Percentiles rank a stretch among this genome's conserved stretches.
Evolutionary conservation across 2,113 vertebrate genomes (phyloP).

Genomic region (Upupa epops): DNA sequence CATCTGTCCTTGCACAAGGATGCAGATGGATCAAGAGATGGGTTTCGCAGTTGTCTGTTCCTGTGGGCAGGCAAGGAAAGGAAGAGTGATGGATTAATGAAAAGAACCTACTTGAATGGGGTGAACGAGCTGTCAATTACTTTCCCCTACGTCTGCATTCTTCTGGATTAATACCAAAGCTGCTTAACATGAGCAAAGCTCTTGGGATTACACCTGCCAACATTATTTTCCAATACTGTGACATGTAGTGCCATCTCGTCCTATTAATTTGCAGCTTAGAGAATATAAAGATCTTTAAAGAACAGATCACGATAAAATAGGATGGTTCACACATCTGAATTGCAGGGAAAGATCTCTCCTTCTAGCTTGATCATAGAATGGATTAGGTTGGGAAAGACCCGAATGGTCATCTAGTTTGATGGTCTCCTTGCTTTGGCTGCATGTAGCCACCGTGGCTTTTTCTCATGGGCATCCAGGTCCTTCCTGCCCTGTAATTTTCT

Average conservation of each 20-base stretch:
- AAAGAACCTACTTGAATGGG: background rate
- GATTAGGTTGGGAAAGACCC: too few species aligned
- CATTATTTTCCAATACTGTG: background rate
- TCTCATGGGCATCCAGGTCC: background rate
- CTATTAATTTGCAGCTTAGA: conserved; percentile 8
- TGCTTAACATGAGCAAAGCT: background rate
- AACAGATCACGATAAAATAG: background rate
- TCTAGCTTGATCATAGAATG: background rate
- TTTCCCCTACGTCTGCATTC: background rate
- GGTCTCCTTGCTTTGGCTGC: background rate
- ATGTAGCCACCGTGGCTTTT: background rate
- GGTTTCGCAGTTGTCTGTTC: background rate
- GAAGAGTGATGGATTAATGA: background rate
- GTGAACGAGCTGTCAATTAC: background rate
- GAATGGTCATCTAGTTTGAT: background rate
- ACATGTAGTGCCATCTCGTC: background rate
- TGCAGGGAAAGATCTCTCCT: background rate
- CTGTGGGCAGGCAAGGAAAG: background rate
- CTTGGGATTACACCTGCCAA: background rate
- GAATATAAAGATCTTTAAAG: conserved; percentile 38
- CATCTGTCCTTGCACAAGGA: background rate
- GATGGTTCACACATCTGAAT: background rate
- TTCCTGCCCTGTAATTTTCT: background rate
- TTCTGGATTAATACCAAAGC: background rate
- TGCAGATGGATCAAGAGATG: too few species aligned